phyloP scores from a whole-genome alignment of 2,888 invertebrate species.

The Meandrusa payeni region DNA sequence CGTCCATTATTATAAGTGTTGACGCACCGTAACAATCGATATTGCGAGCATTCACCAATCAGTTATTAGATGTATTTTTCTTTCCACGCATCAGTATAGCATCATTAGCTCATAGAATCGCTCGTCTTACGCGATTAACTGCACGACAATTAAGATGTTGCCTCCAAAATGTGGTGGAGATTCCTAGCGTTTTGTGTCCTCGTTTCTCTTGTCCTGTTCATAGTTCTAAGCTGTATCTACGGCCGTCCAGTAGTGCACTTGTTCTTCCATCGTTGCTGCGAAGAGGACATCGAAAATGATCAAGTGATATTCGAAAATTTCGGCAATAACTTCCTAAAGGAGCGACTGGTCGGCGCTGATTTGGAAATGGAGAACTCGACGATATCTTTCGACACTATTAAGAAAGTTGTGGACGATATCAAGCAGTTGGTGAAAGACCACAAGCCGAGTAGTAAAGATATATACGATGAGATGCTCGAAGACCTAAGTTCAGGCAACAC shows the following conservation, averaged over 20 bases:
- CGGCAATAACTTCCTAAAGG: slow-evolving; percentile 56
- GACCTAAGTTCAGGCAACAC: neutral
- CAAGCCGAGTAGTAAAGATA: slow-evolving; percentile 12
- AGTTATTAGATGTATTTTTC: neutral
- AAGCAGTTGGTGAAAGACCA: slow-evolving; percentile 14
- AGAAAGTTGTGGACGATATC: slow-evolving; percentile 10
- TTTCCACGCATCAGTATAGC: neutral
- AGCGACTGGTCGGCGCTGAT: slow-evolving; percentile 50
- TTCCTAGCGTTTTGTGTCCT: slow-evolving; percentile 61
- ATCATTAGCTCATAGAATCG: slow-evolving; percentile 3
- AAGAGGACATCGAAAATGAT: slow-evolving; percentile 64
- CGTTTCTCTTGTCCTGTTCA: slow-evolving; percentile 54
- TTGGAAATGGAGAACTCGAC: slow-evolving; percentile 28
- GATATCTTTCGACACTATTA: slow-evolving; percentile 7
- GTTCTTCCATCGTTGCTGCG: slow-evolving; percentile 60
- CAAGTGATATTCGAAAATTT: slow-evolving; percentile 61
- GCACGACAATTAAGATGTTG: slow-evolving; percentile 17
- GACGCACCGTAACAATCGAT: slow-evolving; percentile 18
- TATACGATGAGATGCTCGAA: slow-evolving; percentile 4
- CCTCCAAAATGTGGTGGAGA: slow-evolving; percentile 60
- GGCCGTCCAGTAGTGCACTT: slow-evolving; percentile 56
- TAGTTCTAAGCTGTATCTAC: slow-evolving; percentile 58
- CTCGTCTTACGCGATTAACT: slow-evolving; percentile 17
- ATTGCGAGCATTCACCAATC: neutral
- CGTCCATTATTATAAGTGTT: neutral